Evolutionary conservation across 53 echinoderm and acorn worm genomes (phyloP), one percentile per base, ranked within the genome.

Genomic region (Echinometra lucunter): DNA sequence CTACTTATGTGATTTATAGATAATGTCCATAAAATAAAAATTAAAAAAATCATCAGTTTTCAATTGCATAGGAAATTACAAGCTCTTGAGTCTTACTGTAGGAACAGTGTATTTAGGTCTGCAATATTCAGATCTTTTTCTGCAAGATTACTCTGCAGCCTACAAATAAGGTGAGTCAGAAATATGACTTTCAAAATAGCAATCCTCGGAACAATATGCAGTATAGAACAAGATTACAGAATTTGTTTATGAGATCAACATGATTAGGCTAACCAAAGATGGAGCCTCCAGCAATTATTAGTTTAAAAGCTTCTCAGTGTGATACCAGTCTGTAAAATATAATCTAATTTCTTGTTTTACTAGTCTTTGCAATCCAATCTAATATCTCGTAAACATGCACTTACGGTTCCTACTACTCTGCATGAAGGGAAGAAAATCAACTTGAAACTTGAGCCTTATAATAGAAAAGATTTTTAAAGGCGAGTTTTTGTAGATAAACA

Each of bases 251-350:
- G 49, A 15, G 85, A 27, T 27, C 47, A 45, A 49, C 28, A 15
- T 45, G n/a, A 85, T 85, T 85, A 85, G 53, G n/a, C 49, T 85
- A 85, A 85, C 28, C 10, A 47, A 15, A 85, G 12, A 1, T 16
- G 85, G 85, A 85, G 85, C 85, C 85, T 28, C 4, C 15, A n/a
- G 85, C 45, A 85, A 85, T 85, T 85, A 85, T 85, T 85, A 85
- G 85, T 85, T 85, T 85, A 85, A 85, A 49, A 85, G 85, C 85
- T 13, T 85, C 85, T 53, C 85, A 85, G 85, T 49, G 25, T 85
- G 85, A 13, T 85, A 85, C 47, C 45, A n/a, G 85, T 49, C 28
- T 49, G 49, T 85, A 85, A 45, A 28, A 49, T n/a, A 11, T 13
- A 45, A 47, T 47, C 85, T 37, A 16, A 74, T 74, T 2, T 19